Conservation (phyloP, 2,113 vertebrate species). For the Seriola rivoliana region DNA sequence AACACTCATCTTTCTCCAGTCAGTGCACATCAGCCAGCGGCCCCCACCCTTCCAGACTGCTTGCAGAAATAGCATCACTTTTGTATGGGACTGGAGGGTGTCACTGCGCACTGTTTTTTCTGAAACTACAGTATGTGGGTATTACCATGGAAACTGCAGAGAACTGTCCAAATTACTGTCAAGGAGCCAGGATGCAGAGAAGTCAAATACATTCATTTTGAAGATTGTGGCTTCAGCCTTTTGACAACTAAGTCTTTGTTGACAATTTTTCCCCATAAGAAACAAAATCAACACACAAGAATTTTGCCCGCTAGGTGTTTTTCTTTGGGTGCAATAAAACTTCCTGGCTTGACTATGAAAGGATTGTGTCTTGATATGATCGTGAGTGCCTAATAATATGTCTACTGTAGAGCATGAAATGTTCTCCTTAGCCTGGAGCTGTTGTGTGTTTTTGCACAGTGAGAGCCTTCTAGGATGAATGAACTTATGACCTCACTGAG, state of each 20-base stretch:
- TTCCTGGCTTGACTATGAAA: slow-evolving; percentile 7
- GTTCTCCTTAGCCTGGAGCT: slow-evolving; percentile 20
- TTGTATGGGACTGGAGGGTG: slow-evolving; percentile 43
- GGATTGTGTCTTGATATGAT: slow-evolving; percentile 11
- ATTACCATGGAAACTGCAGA: slow-evolving; percentile 73
- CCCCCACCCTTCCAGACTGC: slow-evolving; percentile 7
- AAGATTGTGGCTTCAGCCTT: slow-evolving; percentile 6
- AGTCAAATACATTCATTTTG: slow-evolving; percentile 36
- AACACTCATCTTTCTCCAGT: slow-evolving; percentile 24
- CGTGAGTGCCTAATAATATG: neutral
- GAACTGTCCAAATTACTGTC: slow-evolving; percentile 56
- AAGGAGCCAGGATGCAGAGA: slow-evolving; percentile 37
- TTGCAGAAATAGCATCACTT: slow-evolving; percentile 63
- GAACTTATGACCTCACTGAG: slow-evolving; percentile 50
- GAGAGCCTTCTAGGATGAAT: slow-evolving; percentile 16
- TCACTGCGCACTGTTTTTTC: slow-evolving; percentile 31
- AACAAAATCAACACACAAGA: neutral
- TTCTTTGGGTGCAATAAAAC: slow-evolving; percentile 17
- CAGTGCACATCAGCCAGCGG: slow-evolving; percentile 13
- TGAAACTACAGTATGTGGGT: slow-evolving; percentile 50
- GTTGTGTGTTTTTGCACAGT: slow-evolving; percentile 16
- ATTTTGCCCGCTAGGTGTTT: neutral
- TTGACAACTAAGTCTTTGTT: slow-evolving; percentile 40
- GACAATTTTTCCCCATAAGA: neutral
- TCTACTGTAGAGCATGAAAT: neutral